These are phyloP conservation scores for Leptura quadrifasciata DNA, from an alignment of 2,888 invertebrate genomes.

Conservation along the genomic window DNA sequence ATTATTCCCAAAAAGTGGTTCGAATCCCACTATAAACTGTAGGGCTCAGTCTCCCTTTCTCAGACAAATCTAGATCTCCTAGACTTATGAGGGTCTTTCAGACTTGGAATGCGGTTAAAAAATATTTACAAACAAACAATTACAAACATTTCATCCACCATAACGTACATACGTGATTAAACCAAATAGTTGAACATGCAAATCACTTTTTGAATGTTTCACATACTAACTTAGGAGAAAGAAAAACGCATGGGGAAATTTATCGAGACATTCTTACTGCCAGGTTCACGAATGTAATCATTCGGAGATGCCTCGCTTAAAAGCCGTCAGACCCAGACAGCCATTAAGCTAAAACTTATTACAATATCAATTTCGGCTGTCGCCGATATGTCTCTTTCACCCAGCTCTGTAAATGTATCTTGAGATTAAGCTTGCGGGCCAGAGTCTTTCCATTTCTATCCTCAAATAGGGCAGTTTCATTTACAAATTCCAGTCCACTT, in stretches of 20 bases:
- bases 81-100: too few species aligned
- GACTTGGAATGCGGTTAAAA: too few species aligned
- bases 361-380: background rate
- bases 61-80: too few species aligned
- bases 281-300: background rate
- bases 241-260: background rate
- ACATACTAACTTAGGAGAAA: background rate
- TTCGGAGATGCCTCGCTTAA: background rate
- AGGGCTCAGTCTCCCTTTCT: too few species aligned
- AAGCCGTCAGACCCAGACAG: background rate
- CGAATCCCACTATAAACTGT: too few species aligned
- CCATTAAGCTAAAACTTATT: background rate
- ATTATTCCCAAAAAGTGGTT: too few species aligned
- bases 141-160: too few species aligned
- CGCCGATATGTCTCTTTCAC: background rate
- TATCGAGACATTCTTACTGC: background rate
- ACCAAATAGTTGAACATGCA: background rate
- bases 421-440: background rate
- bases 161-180: background rate
- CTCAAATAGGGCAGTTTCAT: background rate
- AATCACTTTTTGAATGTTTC: background rate
- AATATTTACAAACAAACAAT: too few species aligned
- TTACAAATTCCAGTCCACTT: background rate
- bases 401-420: background rate
- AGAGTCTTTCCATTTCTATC: background rate